phyloP scores from a whole-genome alignment of 2,113 vertebrate genomes.

The Rostratula benghalensis region DNA sequence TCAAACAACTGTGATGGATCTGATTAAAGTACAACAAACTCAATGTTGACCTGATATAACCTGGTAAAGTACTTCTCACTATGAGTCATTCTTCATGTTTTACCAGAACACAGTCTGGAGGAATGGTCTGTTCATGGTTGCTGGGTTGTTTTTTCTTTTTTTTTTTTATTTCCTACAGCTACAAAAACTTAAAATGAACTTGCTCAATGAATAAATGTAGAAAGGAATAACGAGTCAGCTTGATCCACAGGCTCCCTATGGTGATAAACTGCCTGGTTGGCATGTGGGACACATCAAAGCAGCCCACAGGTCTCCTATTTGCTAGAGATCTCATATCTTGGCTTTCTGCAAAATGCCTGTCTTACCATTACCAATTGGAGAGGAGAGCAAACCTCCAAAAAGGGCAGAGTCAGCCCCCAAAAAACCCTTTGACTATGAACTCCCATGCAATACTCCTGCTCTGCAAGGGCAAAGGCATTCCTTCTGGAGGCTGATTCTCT shows the following conservation, averaged over 20 bases:
- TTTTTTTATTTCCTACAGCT: background rate
- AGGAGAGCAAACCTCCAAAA: background rate
- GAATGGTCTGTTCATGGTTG: background rate
- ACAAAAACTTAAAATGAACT: background rate
- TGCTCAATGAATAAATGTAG: background rate
- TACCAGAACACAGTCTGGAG: background rate
- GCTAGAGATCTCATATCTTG: background rate
- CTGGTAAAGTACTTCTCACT: slow-evolving; percentile 19
- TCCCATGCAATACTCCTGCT: background rate
- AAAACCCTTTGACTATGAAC: background rate
- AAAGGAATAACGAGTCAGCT: background rate
- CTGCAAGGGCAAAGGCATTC: background rate
- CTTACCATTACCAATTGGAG: background rate
- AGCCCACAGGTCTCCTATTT: background rate
- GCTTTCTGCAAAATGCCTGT: background rate
- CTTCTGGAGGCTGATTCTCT: background rate
- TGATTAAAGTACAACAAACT: slow-evolving; percentile 56
- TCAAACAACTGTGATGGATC: slow-evolving; percentile 37
- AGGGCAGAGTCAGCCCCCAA: background rate
- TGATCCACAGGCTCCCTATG: background rate
- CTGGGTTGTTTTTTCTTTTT: background rate
- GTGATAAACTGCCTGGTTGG: background rate
- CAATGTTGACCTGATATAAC: slow-evolving; percentile 11
- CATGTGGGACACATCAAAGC: background rate
- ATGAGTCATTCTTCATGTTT: slow-evolving; percentile 29